Evolutionary conservation across 2,113 vertebrate genomes (phyloP).

Genomic region (Gallinago jamesoni): DNA sequence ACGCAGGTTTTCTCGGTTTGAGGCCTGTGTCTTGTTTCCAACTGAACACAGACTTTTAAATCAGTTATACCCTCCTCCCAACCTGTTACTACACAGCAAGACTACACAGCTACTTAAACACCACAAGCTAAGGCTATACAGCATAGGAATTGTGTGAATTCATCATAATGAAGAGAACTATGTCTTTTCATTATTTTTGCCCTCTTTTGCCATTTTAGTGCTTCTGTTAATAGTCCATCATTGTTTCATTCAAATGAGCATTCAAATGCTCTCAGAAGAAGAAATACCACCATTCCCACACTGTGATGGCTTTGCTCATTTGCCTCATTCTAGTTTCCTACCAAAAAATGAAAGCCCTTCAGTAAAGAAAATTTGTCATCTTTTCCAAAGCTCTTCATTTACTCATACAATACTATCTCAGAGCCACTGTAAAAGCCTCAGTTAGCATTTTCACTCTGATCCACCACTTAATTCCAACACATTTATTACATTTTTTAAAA

Average conservation of each 20-base stretch:
- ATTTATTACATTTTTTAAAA: neutral
- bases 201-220: neutral
- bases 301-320: neutral
- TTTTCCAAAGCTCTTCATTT: neutral
- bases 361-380: neutral
- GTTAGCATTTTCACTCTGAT: neutral
- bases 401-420: neutral
- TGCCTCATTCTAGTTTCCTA: neutral
- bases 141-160: neutral
- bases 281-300: neutral
- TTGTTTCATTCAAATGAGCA: too few relatives aligned
- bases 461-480: neutral
- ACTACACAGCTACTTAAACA: neutral
- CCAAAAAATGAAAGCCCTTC: neutral
- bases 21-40: neutral
- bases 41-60: neutral
- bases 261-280: neutral
- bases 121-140: neutral
- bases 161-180: neutral
- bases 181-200: neutral
- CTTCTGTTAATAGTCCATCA: neutral
- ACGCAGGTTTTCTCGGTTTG: neutral
- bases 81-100: neutral
- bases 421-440: neutral
- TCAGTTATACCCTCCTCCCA: neutral